Percentiles rank a stretch among this genome's conserved stretches.
Evolutionary conservation across 2,113 vertebrate species (phyloP).

Genomic region (Climacteris rufus): DNA sequence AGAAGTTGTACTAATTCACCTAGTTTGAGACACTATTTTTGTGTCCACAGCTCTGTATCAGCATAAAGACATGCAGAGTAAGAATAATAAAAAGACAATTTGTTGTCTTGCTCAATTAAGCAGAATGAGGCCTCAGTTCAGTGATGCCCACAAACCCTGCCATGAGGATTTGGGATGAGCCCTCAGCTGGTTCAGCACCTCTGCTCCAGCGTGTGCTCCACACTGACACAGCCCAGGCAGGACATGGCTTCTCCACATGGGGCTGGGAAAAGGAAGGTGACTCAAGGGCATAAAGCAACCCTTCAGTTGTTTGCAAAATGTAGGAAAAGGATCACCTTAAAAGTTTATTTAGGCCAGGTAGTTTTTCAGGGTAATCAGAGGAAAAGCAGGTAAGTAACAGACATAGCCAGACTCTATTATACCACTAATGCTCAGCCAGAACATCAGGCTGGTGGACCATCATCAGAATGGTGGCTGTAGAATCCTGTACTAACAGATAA

Average conservation of each 20-base stretch:
- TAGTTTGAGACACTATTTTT: neutral
- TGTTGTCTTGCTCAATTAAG: neutral
- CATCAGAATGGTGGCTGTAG: neutral
- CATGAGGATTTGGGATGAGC: neutral
- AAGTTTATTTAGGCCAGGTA: neutral
- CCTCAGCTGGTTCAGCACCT: neutral
- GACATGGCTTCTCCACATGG: neutral
- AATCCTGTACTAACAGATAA: neutral
- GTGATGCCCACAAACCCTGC: neutral
- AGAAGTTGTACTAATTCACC: neutral
- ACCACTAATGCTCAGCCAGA: neutral
- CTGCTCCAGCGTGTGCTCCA: neutral
- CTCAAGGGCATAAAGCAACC: neutral
- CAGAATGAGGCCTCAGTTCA: neutral
- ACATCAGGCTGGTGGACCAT: neutral
- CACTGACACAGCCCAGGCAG: neutral
- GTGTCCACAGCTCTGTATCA: fast-evolving
- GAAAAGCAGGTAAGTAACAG: neutral
- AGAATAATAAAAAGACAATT: neutral
- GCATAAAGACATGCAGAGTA: neutral
- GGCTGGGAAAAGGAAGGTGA: neutral
- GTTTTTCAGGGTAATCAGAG: neutral
- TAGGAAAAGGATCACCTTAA: neutral
- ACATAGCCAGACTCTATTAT: neutral
- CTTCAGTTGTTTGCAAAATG: neutral